Percentiles rank a stretch among this genome's conserved stretches.
Conservation (phyloP, 2,797 vertebrate genomes). For the Philypnodon macrostomus region DNA sequence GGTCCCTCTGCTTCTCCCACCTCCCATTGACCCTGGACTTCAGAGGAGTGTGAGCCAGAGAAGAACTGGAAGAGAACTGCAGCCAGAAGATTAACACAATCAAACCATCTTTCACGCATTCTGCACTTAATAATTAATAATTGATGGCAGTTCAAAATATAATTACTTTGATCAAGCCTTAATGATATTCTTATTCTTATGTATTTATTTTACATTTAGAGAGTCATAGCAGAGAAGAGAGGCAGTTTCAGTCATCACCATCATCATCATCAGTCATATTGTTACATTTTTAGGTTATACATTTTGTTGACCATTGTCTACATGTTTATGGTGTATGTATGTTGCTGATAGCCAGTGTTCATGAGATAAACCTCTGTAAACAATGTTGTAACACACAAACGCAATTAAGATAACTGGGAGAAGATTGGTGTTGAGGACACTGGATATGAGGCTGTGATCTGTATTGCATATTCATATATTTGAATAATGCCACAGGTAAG, state of each 20-base stretch:
- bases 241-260: too few species aligned
- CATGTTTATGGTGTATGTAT: too few species aligned
- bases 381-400: not conserved
- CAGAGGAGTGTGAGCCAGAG: constrained; percentile 10
- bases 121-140: constrained; percentile 56
- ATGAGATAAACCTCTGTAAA: too few species aligned
- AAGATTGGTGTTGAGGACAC: not conserved
- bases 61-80: not conserved
- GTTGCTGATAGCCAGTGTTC: too few species aligned
- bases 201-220: too few species aligned
- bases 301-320: too few species aligned
- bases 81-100: constrained; percentile 29
- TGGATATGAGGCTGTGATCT: not conserved
- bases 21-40: constrained; percentile 40
- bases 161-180: constrained; percentile 61
- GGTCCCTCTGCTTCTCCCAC: constrained; percentile 27
- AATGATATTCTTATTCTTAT: too few species aligned
- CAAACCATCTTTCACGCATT: not conserved
- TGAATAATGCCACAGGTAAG: constrained; percentile 18
- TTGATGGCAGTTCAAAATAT: constrained; percentile 31
- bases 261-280: too few species aligned
- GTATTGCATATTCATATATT: constrained; percentile 12
- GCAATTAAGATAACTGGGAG: constrained; percentile 21
- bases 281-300: too few species aligned
- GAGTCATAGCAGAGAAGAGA: too few species aligned